Conservation (phyloP, 2,797 vertebrate genomes). For the Aeoliscus strigatus region DNA sequence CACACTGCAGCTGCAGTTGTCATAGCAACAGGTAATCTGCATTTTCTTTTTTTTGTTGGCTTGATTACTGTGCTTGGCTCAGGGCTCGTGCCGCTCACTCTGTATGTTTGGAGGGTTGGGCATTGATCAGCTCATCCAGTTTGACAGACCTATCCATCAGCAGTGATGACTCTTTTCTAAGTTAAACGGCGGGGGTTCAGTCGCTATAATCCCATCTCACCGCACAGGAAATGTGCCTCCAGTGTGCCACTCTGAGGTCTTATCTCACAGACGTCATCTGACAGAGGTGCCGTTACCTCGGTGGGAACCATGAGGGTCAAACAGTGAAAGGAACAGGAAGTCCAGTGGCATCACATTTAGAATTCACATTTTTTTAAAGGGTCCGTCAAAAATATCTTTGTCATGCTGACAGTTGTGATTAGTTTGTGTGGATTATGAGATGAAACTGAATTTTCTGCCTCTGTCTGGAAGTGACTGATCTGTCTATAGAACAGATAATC, state of each 20-base stretch:
- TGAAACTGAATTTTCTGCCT: background rate
- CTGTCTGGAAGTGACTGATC: background rate
- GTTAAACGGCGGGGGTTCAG: constrained; percentile 43
- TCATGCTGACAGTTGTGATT: too few relatives aligned
- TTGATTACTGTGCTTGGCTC: constrained; percentile 61
- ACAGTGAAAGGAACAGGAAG: background rate
- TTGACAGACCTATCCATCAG: constrained; percentile 59
- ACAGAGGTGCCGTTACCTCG: constrained; percentile 4
- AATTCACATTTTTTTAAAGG: too few relatives aligned
- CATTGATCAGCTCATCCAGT: constrained; percentile 61
- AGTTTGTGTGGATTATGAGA: background rate
- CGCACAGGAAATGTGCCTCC: constrained; percentile 67
- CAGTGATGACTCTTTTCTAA: constrained; percentile 41
- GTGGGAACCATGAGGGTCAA: background rate
- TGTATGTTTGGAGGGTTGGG: constrained; percentile 30
- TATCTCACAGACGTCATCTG: constrained; percentile 25
- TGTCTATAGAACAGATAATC: background rate
- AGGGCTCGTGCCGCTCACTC: constrained; percentile 11
- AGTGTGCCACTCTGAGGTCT: constrained; percentile 12
- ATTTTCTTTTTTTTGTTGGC: constrained; percentile 74
- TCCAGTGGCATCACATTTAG: too few relatives aligned
- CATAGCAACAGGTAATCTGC: constrained; percentile 76
- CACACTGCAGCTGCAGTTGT: constrained; percentile 77
- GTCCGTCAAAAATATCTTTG: too few relatives aligned
- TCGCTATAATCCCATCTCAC: constrained; percentile 49